A percentile compares a stretch with the other conserved stretches of the same genome.
Conservation (phyloP, 2,113 vertebrate genomes). For the Cnemophilus loriae region DNA sequence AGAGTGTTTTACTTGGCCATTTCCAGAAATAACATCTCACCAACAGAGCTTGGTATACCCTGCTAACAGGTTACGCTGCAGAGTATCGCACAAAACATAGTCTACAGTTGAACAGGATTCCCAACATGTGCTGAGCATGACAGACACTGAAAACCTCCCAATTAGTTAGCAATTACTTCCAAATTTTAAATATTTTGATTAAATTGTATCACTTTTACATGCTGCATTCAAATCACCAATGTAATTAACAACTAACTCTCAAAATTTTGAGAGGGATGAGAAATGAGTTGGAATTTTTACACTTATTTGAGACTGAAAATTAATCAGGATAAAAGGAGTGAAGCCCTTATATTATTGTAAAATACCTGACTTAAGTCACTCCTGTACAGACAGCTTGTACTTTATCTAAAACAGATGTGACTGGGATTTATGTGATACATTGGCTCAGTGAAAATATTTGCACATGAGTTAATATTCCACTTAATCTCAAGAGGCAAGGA, state of each 20-base stretch:
- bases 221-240: not conserved
- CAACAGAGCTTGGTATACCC: not conserved
- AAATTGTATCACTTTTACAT: not conserved
- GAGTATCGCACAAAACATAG: not conserved
- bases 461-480: slow-evolving; percentile 12
- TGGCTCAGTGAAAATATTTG: slow-evolving; percentile 21
- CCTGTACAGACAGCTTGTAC: not conserved
- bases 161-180: not conserved
- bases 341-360: not conserved
- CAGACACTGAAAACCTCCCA: not conserved
- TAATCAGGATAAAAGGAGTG: not conserved
- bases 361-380: not conserved
- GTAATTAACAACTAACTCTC: not conserved
- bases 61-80: not conserved
- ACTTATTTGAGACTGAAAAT: not conserved
- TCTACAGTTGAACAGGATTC: not conserved
- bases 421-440: slow-evolving; percentile 6
- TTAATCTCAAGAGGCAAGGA: slow-evolving; percentile 23
- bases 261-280: not conserved
- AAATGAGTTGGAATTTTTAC: not conserved
- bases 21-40: not conserved
- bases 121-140: not conserved
- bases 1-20: not conserved
- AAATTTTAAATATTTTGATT: not conserved
- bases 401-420: slow-evolving; percentile 41